Evolutionary conservation across 2,113 vertebrate genomes (phyloP), one percentile per base, ranked within the genome.

Genomic region (Cavia aperea): DNA sequence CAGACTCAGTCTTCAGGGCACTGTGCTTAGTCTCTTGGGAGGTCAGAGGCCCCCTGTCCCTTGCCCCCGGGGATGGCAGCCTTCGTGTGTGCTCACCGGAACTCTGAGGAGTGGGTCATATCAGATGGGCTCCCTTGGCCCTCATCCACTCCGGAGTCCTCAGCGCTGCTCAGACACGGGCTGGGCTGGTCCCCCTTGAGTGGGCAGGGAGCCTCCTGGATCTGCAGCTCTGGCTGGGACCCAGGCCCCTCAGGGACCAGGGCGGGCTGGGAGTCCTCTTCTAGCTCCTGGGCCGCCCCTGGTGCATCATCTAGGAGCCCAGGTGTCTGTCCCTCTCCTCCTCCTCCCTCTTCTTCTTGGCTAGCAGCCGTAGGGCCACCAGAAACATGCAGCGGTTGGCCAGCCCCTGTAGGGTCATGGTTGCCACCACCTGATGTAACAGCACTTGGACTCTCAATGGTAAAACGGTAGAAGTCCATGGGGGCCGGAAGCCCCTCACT

Each of bases 331-430:
- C 56, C 54, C 84, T 83, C 94, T 91, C 88, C 91, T 98, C 97
- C 97, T 97, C 95, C 88, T 97, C 97, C 94, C 95, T 94, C 96
- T 94, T 98, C 97, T 94, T 96, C 96, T 97, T 98, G 95, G 97
- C 96, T 78, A 98, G 96, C 77, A 99, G 97, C 93, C 97, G 98
- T 98, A 98, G 97, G 84, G 98, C 98, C 90, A 99, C 98, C 95
- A 98, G 97, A 95, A 98, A 98, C 97, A 99, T 98, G 97, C 97
- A 98, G 96, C 96, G 98, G 97, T 98, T 99, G 98, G 98, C 99
- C 95, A 98, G 97, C 93, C 99, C 98, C 98, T 99, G 99, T 26
- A 99, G 97, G 0, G 98, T 99, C 99, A 99, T 99, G 83, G 99
- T 98, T 58, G 98, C 99, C 89, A 98, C 99, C 96, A 99, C 99